Evolutionary conservation across 2,797 vertebrate genomes (phyloP).

Genomic region (Busarellus nigricollis): DNA sequence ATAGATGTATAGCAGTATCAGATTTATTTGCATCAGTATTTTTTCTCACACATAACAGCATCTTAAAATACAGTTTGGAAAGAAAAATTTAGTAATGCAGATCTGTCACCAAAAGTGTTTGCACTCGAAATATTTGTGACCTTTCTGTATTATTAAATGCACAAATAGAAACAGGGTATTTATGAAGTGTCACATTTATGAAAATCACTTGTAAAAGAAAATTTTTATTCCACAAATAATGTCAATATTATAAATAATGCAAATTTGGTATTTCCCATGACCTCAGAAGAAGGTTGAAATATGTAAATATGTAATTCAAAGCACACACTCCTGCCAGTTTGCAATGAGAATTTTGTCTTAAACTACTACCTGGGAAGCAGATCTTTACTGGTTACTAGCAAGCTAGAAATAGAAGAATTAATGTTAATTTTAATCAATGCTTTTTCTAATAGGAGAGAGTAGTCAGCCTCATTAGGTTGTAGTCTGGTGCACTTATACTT

Average conservation of each 20-base stretch:
- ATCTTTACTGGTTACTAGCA: neutral
- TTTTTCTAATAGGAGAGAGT: neutral
- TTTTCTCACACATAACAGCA: neutral
- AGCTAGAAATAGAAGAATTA: constrained; percentile 25
- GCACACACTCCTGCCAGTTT: neutral
- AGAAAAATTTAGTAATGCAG: neutral
- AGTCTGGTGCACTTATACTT: neutral
- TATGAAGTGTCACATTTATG: neutral
- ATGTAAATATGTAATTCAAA: neutral
- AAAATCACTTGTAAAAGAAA: neutral
- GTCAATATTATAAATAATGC: neutral
- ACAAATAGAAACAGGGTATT: neutral
- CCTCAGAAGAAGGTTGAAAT: neutral
- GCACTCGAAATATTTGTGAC: neutral
- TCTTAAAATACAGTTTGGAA: neutral
- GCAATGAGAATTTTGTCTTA: neutral
- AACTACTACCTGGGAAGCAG: constrained; percentile 2
- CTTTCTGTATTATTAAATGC: neutral
- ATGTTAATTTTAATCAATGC: constrained; percentile 14
- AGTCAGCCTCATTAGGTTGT: neutral
- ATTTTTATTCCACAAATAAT: neutral
- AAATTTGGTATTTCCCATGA: neutral
- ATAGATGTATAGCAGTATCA: neutral
- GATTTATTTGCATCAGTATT: neutral
- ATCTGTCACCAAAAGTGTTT: neutral